Evolutionary conservation across 2,113 vertebrate species (phyloP).

Genomic region (Melanocharis versteri): DNA sequence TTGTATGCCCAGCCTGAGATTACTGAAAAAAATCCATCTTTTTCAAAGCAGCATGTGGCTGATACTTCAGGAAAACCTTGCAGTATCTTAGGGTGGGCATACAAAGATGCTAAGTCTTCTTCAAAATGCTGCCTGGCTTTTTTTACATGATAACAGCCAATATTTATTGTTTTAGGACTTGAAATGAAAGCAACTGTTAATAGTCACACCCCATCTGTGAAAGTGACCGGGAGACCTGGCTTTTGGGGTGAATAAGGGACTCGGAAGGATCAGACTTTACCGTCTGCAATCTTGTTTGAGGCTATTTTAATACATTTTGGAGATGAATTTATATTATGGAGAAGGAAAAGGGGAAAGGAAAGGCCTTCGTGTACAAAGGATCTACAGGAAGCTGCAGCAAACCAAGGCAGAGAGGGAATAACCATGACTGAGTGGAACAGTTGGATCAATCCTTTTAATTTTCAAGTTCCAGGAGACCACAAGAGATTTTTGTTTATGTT

Average conservation of each 20-base stretch:
- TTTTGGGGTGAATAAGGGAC: neutral
- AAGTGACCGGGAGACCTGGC: neutral
- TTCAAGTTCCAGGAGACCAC: neutral
- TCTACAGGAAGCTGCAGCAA: neutral
- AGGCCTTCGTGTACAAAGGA: neutral
- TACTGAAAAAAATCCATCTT: neutral
- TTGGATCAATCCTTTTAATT: neutral
- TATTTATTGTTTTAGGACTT: too few relatives aligned
- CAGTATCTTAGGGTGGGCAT: neutral
- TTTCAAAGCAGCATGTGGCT: neutral
- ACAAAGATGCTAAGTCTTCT: neutral
- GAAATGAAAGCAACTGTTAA: neutral
- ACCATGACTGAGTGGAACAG: neutral
- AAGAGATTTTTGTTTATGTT: neutral
- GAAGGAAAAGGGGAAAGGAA: neutral
- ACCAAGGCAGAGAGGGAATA: neutral
- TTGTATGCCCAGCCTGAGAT: neutral
- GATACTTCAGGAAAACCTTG: neutral
- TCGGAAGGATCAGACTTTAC: neutral
- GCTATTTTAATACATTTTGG: neutral
- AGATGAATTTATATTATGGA: neutral
- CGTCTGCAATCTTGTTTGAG: neutral
- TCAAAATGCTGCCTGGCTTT: neutral
- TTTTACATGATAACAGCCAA: neutral
- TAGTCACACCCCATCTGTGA: neutral